Evolutionary conservation across 2,113 vertebrate species (phyloP), one percentile per base, ranked within the genome.

Genomic region (Eurypyga helias): DNA sequence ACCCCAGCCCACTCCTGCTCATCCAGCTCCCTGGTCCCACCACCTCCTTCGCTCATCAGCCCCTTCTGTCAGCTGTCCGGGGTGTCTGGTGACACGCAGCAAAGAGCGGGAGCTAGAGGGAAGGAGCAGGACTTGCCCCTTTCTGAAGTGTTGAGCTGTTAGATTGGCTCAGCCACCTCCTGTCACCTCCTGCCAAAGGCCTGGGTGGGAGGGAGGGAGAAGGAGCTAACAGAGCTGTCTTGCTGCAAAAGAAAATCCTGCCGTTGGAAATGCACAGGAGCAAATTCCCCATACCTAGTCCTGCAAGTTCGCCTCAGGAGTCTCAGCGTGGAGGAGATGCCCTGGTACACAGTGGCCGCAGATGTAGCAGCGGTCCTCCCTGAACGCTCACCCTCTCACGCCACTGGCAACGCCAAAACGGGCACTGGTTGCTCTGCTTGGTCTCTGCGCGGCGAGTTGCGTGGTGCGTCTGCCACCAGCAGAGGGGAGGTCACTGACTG

Each of bases 141-240:
- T 91, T 72, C 70, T 83, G 71, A 96, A 90, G 90, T 90, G 92
- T 19, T 93, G 94, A 96, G 49, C 88, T 90, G 90, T 87, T 90
- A 85, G 82, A 72, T 88, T 51, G 66, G 55, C 61, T 95, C 43
- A 55, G 90, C 33, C 89, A 83, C 79, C 85, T 93, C 82, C 92
- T 93, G 85, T 94, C 92, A 83, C 90, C 94, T 95, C 83, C 88
- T 93, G 94, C 62, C 62, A 51, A 69, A 81, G 60, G 54, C 33
- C 80, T 34, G 41, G 31, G 46, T 58, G 82, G 81, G 17, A 61
- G n/a, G 20, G 18, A 93, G 26, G 17, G 26, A 71, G 73, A 91
- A 92, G 45, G 49, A 55, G 60, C 41, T 86, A 55, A 65, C 0
- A 0, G 48, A 80, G 34, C 29, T 72, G 18, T 38, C 67, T 83